Evolutionary conservation across 2,797 vertebrate species (phyloP).

Genomic region (Arremon brunneinucha): DNA sequence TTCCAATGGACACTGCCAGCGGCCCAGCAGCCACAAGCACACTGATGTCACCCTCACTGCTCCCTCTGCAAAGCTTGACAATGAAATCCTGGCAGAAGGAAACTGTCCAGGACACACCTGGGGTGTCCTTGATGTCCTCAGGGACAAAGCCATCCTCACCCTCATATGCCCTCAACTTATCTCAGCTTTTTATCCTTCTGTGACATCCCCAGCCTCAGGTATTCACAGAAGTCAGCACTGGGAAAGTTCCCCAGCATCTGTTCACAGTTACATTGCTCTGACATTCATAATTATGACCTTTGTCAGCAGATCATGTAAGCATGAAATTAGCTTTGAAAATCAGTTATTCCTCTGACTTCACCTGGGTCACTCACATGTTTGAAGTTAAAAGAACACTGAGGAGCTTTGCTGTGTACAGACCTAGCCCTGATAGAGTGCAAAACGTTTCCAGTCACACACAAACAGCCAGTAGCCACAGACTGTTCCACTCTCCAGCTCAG

Average conservation of each 20-base stretch:
- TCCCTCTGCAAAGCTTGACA: background rate
- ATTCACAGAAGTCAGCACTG: background rate
- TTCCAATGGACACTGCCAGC: background rate
- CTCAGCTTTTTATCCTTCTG: background rate
- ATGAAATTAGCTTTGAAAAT: slow-evolving; percentile 40
- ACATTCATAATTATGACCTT: slow-evolving; percentile 31
- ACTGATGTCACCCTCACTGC: background rate
- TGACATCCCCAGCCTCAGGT: background rate
- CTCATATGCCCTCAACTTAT: fast-evolving
- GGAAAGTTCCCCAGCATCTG: background rate
- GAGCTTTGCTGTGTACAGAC: background rate
- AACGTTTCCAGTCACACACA: slow-evolving; percentile 5
- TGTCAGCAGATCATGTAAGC: slow-evolving; percentile 28
- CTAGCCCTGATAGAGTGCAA: background rate
- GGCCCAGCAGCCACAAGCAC: background rate
- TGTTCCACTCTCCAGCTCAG: background rate
- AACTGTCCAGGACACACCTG: background rate
- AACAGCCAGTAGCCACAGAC: background rate
- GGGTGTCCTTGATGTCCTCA: background rate
- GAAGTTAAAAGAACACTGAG: background rate
- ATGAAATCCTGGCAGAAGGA: background rate
- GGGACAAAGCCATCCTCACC: background rate
- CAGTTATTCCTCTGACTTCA: background rate
- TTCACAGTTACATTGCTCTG: background rate
- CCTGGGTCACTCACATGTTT: background rate